These are phyloP conservation scores for Ispidina lecontei DNA, from an alignment of 2,797 vertebrate species.

Conservation along the genomic window DNA sequence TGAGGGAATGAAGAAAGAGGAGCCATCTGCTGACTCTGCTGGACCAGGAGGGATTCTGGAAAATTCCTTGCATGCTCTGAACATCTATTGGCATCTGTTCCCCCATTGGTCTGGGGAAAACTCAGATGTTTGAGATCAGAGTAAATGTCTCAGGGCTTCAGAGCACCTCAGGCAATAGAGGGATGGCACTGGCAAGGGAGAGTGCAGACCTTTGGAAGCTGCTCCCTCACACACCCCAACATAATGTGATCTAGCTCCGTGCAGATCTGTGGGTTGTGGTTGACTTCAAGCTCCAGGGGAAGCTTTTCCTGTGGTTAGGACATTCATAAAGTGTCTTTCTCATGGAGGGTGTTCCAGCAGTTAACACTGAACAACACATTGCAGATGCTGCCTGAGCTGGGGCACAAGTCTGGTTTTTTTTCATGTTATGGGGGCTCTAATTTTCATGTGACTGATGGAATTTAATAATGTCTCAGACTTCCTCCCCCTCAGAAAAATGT, in stretches of 20 bases:
- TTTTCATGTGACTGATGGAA: not conserved
- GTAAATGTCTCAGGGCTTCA: not conserved
- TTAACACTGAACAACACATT: not conserved
- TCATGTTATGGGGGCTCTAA: not conserved
- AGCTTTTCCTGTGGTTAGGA: constrained; percentile 19
- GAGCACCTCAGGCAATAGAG: not conserved
- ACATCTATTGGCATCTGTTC: not conserved
- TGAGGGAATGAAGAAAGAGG: not conserved
- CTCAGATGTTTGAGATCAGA: not conserved
- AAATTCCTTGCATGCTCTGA: not conserved
- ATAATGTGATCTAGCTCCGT: not conserved
- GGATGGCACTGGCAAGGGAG: not conserved
- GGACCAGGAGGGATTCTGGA: not conserved
- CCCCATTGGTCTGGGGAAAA: not conserved
- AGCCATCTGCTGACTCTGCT: not conserved
- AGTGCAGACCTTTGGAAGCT: not conserved
- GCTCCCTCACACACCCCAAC: not conserved
- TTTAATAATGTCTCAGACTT: not conserved
- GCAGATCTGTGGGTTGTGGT: not conserved
- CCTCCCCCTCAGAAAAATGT: not conserved
- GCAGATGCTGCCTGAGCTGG: not conserved
- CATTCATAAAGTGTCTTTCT: not conserved
- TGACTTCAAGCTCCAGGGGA: not conserved
- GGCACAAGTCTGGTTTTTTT: not conserved
- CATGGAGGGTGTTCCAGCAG: not conserved